These are phyloP conservation scores for Polypedilum vanderplanki DNA, from an alignment of 1,140 invertebrate species.

Conservation along the genomic window DNA sequence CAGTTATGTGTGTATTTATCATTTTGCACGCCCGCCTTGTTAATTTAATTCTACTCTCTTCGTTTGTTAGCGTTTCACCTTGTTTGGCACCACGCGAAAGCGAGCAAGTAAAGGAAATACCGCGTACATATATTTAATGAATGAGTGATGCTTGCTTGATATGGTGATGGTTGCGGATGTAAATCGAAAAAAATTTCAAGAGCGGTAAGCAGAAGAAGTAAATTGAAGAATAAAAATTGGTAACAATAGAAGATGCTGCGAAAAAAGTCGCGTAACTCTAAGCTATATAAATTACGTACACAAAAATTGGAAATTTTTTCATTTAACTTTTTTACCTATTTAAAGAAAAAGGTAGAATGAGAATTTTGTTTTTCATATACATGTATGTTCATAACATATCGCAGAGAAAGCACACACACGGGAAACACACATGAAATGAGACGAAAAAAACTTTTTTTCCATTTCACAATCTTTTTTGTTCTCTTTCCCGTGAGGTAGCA, in stretches of 20 bases:
- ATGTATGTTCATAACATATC: no score
- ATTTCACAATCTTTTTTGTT: not conserved
- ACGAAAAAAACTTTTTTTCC: no score
- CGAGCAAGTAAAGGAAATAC: not conserved
- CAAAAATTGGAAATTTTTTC: not conserved
- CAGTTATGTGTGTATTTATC: not conserved
- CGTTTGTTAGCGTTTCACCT: not conserved
- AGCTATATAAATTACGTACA: not conserved
- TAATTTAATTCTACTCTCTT: not conserved
- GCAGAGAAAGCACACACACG: no score
- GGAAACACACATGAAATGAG: no score
- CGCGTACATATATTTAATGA: not conserved
- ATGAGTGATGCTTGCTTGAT: not conserved
- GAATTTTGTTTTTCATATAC: no score
- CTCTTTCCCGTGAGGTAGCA: not conserved
- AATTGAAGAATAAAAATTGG: not conserved
- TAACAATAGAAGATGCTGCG: not conserved
- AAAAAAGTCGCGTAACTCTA: not conserved
- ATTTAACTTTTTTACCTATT: not conserved
- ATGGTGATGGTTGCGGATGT: not conserved
- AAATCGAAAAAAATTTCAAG: not conserved
- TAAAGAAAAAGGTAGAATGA: no score
- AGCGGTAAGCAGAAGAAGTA: not conserved
- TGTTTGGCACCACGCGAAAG: not conserved
- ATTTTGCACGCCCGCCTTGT: slow-evolving; percentile 6